phyloP scores from a whole-genome alignment of 2,888 invertebrate species.

The Lymantria dispar region DNA sequence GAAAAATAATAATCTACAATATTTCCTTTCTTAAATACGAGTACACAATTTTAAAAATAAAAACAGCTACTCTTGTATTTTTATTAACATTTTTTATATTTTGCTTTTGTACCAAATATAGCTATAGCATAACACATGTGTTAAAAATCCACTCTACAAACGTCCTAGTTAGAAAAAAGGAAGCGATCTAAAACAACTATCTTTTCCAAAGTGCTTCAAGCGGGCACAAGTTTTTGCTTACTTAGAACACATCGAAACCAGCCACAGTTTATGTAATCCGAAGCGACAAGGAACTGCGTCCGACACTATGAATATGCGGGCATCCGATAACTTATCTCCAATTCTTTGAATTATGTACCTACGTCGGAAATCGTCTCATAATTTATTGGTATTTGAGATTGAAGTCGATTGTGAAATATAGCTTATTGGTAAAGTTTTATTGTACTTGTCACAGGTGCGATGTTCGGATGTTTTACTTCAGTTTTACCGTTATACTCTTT shows the following conservation, averaged over 20 bases:
- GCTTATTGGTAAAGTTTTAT: constrained; percentile 81
- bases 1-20: too few species aligned
- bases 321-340: constrained; percentile 65
- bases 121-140: too few species aligned
- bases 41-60: too few species aligned
- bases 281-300: constrained; percentile 43
- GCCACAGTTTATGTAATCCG: constrained; percentile 44
- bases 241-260: constrained; percentile 39
- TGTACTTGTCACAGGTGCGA: constrained; percentile 74
- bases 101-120: too few species aligned
- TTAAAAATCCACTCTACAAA: constrained; percentile 26
- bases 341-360: constrained; percentile 69
- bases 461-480: constrained; percentile 55
- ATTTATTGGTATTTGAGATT: constrained; percentile 78
- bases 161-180: constrained; percentile 33
- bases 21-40: too few species aligned
- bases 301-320: constrained; percentile 64
- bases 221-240: constrained; percentile 47
- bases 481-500: constrained; percentile 46
- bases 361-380: constrained; percentile 65
- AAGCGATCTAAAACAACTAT: constrained; percentile 30
- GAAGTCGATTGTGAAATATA: constrained; percentile 76
- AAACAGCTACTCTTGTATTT: too few species aligned
- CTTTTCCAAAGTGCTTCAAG: constrained; percentile 40
- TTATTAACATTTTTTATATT: too few species aligned